These are phyloP conservation scores for Octopus sinensis DNA, from an alignment of 1,140 invertebrate species.

Conservation along the genomic window DNA sequence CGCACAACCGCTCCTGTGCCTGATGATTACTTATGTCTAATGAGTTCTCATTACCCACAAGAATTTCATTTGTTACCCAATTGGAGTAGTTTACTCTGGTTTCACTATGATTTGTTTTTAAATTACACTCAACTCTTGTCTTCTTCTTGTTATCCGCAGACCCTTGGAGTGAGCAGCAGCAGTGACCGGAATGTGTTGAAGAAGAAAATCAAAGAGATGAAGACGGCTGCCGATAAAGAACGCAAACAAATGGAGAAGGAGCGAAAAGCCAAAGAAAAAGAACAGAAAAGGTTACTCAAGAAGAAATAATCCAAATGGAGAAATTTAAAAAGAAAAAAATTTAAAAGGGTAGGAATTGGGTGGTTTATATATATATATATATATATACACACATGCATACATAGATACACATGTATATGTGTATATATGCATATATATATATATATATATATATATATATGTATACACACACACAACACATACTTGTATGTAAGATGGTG, in stretches of 20 bases:
- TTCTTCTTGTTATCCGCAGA: slow-evolving; percentile 30
- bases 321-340: slow-evolving; percentile 26
- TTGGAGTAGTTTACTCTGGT: no score
- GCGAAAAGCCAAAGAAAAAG: slow-evolving; percentile 38
- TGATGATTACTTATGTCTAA: no score
- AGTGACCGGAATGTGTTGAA: slow-evolving; percentile 49
- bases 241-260: slow-evolving; percentile 50
- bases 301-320: slow-evolving; percentile 45
- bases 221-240: slow-evolving; percentile 41
- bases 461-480: no score
- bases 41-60: no score
- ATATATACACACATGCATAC: not conserved
- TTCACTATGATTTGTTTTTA: no score
- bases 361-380: not conserved
- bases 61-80: no score
- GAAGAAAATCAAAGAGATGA: slow-evolving; percentile 51
- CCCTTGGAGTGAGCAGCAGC: slow-evolving; percentile 38
- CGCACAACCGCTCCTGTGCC: no score
- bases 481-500: no score
- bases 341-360: not conserved
- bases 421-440: not conserved
- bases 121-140: not conserved
- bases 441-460: no score
- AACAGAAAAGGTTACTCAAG: slow-evolving; percentile 27
- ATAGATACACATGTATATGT: not conserved